Evolutionary conservation across 2,113 vertebrate species (phyloP), one percentile per base, ranked within the genome.

Genomic region (Larimichthys polyactis): DNA sequence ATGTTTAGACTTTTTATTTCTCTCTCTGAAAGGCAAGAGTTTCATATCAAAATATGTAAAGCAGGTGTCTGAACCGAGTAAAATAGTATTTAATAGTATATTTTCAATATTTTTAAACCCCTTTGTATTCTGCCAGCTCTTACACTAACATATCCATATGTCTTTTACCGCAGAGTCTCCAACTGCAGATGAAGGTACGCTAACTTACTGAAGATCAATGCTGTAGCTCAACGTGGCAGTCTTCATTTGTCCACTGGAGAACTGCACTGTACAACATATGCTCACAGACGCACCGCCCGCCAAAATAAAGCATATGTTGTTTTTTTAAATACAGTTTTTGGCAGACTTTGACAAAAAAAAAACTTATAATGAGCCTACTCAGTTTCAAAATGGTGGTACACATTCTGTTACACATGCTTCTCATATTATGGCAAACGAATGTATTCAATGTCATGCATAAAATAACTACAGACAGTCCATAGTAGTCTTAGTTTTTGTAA

Each of bases 141-240:
- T 16, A 66, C 66, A 55, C 59, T 81, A 69, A 90, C 66, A 7
- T 74, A 32, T 81, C 57, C 59, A 70, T 52, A 24, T 87, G 67
- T 90, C 69, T 68, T 82, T 29, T 71, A n/a, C 57, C 20, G 22
- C n/a, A 86, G 91, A 86, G 65, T 8, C 65, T 79, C 68, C 60
- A 14, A 82, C 79, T 77, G 68, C 66, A 73, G 90, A 87, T 32
- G 87, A 90, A 91, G 90, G 90, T 90, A 84, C 14, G 19, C 14
- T 52, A 14, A 43, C 46, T 11, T 49, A 55, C 66, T 55, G 58
- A 72, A 27, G 51, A 40, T 40, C 36, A 40, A 8, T 40, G 36
- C 36, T 40, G 36, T 40, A 40, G 36, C 36, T 36, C 32, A 36
- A 36, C 32, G 7, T 36, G 32, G 32, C 32, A 20, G 19, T 43